Percentiles rank a stretch among this genome's conserved stretches.
Conservation (phyloP, 1,140 invertebrate genomes). For the Drosophila insularis region DNA sequence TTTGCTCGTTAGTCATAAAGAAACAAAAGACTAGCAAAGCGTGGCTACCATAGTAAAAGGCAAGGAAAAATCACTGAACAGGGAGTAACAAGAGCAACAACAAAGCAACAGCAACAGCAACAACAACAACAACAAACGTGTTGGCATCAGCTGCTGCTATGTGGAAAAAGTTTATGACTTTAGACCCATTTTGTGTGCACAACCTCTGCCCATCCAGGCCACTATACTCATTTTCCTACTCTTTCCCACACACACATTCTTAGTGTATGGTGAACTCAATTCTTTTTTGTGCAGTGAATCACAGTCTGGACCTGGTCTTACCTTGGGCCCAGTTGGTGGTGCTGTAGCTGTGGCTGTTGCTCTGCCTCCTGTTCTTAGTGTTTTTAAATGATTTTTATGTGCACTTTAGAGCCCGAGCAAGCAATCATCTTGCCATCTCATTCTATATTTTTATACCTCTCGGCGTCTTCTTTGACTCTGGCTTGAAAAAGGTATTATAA, state of each 20-base stretch:
- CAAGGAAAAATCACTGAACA: slow-evolving; percentile 77
- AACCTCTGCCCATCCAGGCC: neutral
- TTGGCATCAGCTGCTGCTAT: slow-evolving; percentile 74
- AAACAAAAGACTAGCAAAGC: slow-evolving; percentile 68
- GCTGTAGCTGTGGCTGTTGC: slow-evolving; percentile 31
- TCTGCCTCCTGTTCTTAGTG: slow-evolving; percentile 54
- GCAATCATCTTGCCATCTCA: slow-evolving; percentile 1
- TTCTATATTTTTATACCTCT: neutral
- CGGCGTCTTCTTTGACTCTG: neutral
- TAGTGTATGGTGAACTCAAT: slow-evolving; percentile 62
- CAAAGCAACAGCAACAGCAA: slow-evolving; percentile 21
- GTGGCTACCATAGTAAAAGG: slow-evolving; percentile 66
- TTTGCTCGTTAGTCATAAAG: slow-evolving; percentile 73
- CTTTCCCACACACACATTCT: neutral
- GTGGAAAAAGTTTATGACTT: slow-evolving; percentile 78
- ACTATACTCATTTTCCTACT: neutral
- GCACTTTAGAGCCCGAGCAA: slow-evolving; percentile 59
- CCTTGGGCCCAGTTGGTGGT: slow-evolving; percentile 53
- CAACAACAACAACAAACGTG: slow-evolving; percentile 35
- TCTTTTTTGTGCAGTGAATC: slow-evolving; percentile 52
- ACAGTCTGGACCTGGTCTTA: slow-evolving; percentile 46
- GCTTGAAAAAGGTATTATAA: neutral
- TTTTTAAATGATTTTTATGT: slow-evolving; percentile 80
- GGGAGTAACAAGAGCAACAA: slow-evolving; percentile 48
- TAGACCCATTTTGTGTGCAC: slow-evolving; percentile 75